Percentiles rank a stretch among this genome's conserved stretches.
phyloP scores from a whole-genome alignment of 2,113 vertebrate species.

The Eulacestoma nigropectus region DNA sequence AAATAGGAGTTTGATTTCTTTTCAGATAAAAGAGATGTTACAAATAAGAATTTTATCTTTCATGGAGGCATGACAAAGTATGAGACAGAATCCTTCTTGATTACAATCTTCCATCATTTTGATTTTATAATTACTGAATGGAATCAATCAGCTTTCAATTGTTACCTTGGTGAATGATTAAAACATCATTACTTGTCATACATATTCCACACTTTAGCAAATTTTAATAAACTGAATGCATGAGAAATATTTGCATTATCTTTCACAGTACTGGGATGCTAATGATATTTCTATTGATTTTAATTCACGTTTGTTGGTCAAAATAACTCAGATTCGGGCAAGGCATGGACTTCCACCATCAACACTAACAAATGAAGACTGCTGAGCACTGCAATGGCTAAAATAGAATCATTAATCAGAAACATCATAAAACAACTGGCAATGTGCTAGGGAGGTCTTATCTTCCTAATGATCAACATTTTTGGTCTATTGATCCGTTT shows the following conservation, averaged over 20 bases:
- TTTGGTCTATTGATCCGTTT: slow-evolving; percentile 49
- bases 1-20: slow-evolving; percentile 73
- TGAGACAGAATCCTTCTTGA: slow-evolving; percentile 71
- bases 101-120: slow-evolving; percentile 81
- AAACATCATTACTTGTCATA: slow-evolving; percentile 75
- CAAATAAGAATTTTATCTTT: slow-evolving; percentile 73
- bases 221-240: slow-evolving; percentile 79
- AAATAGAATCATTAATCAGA: slow-evolving; percentile 72
- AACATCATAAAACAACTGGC: slow-evolving; percentile 67
- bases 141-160: slow-evolving; percentile 81
- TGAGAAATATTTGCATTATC: slow-evolving; percentile 76
- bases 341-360: slow-evolving; percentile 61
- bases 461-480: slow-evolving; percentile 59
- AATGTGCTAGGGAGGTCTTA: slow-evolving; percentile 47
- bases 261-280: slow-evolving; percentile 63
- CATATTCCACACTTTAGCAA: slow-evolving; percentile 76
- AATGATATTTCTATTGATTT: slow-evolving; percentile 79
- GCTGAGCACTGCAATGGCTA: slow-evolving; percentile 62
- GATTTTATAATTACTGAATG: slow-evolving; percentile 80
- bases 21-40: slow-evolving; percentile 69
- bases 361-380: slow-evolving; percentile 69
- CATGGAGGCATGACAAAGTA: slow-evolving; percentile 66
- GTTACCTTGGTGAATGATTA: slow-evolving; percentile 79
- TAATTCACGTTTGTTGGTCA: slow-evolving; percentile 71
- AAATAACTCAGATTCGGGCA: slow-evolving; percentile 67